Conservation (phyloP, 2,888 invertebrate species). For the Mesorhabditis sp. region DNA sequence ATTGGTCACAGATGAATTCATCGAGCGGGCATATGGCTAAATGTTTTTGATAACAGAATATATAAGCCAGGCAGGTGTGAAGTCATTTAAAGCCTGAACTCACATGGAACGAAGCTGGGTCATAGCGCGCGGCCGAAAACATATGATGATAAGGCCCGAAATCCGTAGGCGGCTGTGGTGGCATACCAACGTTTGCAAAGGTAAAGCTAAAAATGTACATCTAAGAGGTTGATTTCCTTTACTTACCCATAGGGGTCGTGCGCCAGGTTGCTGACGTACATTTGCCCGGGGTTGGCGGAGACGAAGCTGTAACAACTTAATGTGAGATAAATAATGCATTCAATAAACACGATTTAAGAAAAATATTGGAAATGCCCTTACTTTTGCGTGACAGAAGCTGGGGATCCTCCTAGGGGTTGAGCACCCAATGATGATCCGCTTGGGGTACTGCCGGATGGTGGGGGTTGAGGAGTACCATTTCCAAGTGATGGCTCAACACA, state of each 20-base stretch:
- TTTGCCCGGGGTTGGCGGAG: constrained; percentile 30
- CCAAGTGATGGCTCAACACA: constrained; percentile 37
- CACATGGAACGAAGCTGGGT: constrained; percentile 49
- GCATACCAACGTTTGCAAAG: constrained; percentile 38
- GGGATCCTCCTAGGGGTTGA: constrained; percentile 30
- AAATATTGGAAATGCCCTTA: neutral
- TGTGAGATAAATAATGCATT: constrained; percentile 6
- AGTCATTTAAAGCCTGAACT: constrained; percentile 14
- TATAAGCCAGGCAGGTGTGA: constrained; percentile 45
- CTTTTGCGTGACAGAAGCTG: constrained; percentile 28
- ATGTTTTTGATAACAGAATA: constrained; percentile 20
- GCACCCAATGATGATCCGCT: constrained; percentile 19
- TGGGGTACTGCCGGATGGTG: constrained; percentile 33
- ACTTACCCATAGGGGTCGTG: constrained; percentile 50
- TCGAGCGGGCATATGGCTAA: constrained; percentile 39
- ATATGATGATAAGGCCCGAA: constrained; percentile 44
- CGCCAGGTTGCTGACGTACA: constrained; percentile 36
- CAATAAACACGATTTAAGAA: neutral
- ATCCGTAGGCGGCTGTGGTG: constrained; percentile 33
- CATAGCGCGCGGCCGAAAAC: constrained; percentile 37
- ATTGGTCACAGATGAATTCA: constrained; percentile 23
- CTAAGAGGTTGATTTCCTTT: neutral
- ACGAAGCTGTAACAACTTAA: constrained; percentile 29
- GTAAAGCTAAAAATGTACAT: constrained; percentile 30
- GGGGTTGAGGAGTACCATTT: constrained; percentile 37